phyloP scores from a whole-genome alignment of 2,797 vertebrate genomes.

The Cyclopterus lumpus region DNA sequence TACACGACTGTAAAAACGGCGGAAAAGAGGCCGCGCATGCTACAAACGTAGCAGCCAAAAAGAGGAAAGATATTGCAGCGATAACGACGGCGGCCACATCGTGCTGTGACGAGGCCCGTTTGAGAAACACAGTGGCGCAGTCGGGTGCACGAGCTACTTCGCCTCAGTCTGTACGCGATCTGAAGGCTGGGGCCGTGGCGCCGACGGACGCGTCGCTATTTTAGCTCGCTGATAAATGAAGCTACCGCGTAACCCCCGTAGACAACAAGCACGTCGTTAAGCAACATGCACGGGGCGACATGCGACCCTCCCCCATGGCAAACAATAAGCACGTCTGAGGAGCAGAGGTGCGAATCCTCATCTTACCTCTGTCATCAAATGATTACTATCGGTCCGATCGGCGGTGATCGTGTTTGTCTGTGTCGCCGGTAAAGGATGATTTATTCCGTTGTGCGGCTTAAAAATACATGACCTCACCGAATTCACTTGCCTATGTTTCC shows the following conservation, averaged over 20 bases:
- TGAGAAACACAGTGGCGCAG: slow-evolving; percentile 43
- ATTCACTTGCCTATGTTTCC: slow-evolving; percentile 79
- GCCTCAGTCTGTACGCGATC: not conserved
- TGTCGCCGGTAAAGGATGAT: slow-evolving; percentile 53
- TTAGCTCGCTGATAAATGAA: not conserved
- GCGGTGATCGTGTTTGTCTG: slow-evolving; percentile 42
- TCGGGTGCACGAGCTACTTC: not conserved
- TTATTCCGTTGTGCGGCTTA: slow-evolving; percentile 77
- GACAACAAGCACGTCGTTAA: slow-evolving; percentile 41
- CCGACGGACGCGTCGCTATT: not conserved
- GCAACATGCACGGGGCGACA: slow-evolving; percentile 52
- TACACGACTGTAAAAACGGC: not conserved
- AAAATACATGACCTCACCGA: slow-evolving; percentile 84
- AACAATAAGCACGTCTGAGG: slow-evolving; percentile 81
- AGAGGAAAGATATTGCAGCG: slow-evolving; percentile 4
- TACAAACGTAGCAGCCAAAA: not conserved
- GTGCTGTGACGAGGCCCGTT: slow-evolving; percentile 41
- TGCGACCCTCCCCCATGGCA: slow-evolving; percentile 83
- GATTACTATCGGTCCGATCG: slow-evolving; percentile 39
- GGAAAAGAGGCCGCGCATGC: not conserved
- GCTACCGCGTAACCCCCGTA: slow-evolving; percentile 5
- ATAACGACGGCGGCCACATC: slow-evolving; percentile 28
- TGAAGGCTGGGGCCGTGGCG: not conserved
- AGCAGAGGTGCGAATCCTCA: slow-evolving; percentile 62
- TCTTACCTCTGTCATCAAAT: slow-evolving; percentile 79